phyloP scores from a whole-genome alignment of 2,113 vertebrate species.

The Neotoma lepida region DNA sequence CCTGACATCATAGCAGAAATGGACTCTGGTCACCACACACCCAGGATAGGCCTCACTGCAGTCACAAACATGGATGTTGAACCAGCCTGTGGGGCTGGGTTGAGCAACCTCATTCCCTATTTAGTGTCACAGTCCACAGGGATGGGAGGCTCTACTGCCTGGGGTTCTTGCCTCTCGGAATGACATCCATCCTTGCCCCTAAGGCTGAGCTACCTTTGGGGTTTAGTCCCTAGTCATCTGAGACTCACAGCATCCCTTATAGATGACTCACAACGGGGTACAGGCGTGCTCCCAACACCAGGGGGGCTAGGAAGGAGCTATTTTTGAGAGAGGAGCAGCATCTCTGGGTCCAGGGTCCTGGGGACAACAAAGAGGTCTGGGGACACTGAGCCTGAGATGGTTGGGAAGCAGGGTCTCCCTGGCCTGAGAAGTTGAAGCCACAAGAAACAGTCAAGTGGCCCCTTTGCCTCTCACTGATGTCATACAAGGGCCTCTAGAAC shows the following conservation, averaged over 20 bases:
- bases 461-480: neutral
- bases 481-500: neutral
- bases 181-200: neutral
- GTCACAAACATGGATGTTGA: conserved; percentile 65
- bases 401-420: neutral
- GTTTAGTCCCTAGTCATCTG: neutral
- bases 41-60: conserved; percentile 96
- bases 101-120: neutral
- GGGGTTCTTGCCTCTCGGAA: neutral
- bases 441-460: neutral
- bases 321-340: neutral
- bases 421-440: neutral
- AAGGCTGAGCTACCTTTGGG: neutral
- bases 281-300: neutral
- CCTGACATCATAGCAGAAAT: conserved; percentile 95
- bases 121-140: neutral
- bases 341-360: neutral
- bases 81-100: neutral
- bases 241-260: neutral
- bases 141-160: neutral
- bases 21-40: conserved; percentile 94
- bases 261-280: neutral
- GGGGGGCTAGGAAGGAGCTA: neutral
- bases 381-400: neutral
- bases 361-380: neutral